Base-by-base conservation (phyloP, 1,140 invertebrate species). In the Coptotermes formosanus region DNA sequence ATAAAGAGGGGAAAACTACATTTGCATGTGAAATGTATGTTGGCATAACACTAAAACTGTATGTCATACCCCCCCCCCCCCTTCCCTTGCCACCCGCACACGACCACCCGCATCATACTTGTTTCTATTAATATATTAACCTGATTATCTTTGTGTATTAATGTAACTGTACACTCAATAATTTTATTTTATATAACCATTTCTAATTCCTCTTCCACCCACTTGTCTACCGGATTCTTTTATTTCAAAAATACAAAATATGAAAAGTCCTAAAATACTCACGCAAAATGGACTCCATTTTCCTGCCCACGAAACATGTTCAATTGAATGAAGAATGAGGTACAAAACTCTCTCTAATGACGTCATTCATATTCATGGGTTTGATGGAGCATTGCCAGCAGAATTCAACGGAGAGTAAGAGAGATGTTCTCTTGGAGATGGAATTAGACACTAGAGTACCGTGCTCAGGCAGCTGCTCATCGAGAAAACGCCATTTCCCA, bases 281-380 rank as follows among this genome's bases (percentile, higher is more conserved):
- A 30, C 30, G 7, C 64, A 75, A 75, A 25, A 75, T 30, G 64
- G 64, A 75, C n/a, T 75, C 64, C 64, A 75, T 75, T 75, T 75
- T 30, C 64, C 64, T 75, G 64, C 25, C 64, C 64, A 75, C 64
- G n/a, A 30, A 75, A 75, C 64, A 75, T 75, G 64, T 75, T 75
- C 64, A 75, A 75, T 75, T 75, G 64, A 75, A 75, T 75, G 64
- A 75, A 75, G 64, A 75, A 30, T 75, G 64, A 75, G 64, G n/a
- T 75, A 75, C 64, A 25, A 75, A 75, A 75, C 64, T n/a, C 64
- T n/a, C 25, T 75, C 64, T 75, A 75, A 75, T 75, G 64, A 75
- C n/a, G n/a, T 25, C 64, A 75, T 75, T 75, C 64, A 75, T 75
- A 75, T 75, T 75, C 64, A 75, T 75, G 64, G 64, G 64, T 75